These are phyloP conservation scores for Arrhamphus sclerolepis DNA, from an alignment of 2,797 vertebrate genomes.

Conservation along the genomic window DNA sequence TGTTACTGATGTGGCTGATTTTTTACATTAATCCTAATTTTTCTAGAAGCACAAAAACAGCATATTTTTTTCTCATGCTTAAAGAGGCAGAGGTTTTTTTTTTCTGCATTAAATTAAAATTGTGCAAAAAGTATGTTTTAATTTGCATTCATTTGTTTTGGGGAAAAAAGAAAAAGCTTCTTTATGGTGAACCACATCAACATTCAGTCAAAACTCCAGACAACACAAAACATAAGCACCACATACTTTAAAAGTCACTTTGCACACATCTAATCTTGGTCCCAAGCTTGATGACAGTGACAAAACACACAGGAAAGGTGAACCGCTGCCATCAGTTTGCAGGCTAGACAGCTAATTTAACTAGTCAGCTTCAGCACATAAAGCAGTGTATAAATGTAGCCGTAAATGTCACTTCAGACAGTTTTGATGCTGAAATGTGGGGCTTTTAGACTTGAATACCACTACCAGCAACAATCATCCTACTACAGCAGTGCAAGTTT, in stretches of 20 bases:
- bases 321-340: background rate
- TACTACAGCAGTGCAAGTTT: too few species aligned
- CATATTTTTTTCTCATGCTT: background rate
- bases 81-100: background rate
- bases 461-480: too few species aligned
- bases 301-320: background rate
- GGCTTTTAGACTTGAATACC: too few species aligned
- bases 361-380: background rate
- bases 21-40: background rate
- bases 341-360: slow-evolving; percentile 10
- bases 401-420: slow-evolving; percentile 2
- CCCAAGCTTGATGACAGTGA: background rate
- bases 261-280: background rate
- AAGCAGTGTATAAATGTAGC: background rate
- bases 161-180: too few species aligned
- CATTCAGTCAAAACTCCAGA: too few species aligned
- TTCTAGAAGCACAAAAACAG: slow-evolving; percentile 3
- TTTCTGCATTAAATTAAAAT: too few species aligned
- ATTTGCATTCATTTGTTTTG: too few species aligned
- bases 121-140: too few species aligned
- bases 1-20: background rate
- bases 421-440: too few species aligned
- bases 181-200: too few species aligned
- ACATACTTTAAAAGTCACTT: background rate
- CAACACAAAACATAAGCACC: background rate